A percentile compares a stretch with the other conserved stretches of the same genome.
Evolutionary conservation across 1,140 invertebrate genomes (phyloP).

Genomic region (Zophobas atratus): DNA sequence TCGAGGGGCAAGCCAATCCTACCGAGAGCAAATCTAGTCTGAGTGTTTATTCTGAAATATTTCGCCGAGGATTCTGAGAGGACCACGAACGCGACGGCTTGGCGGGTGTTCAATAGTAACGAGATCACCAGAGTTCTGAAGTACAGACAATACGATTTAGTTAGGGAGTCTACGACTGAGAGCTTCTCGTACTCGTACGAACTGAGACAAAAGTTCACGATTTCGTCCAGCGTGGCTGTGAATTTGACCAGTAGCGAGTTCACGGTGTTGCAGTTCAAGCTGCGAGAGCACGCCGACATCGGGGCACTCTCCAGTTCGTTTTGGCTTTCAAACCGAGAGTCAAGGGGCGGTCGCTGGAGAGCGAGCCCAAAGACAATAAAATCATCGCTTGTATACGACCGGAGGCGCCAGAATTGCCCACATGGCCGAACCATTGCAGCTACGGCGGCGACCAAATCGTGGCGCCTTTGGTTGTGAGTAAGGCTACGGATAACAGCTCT

Average conservation of each 20-base stretch:
- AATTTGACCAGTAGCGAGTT: conserved; percentile 76
- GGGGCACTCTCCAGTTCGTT: conserved; percentile 80
- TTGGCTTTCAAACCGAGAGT: conserved; percentile 74
- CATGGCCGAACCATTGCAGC: conserved; percentile 72
- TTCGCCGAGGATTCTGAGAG: conserved; percentile 42
- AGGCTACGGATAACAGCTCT: conserved; percentile 65
- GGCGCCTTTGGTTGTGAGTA: conserved; percentile 73
- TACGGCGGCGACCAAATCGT: conserved; percentile 69
- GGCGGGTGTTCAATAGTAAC: conserved; percentile 50
- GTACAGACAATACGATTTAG: conserved; percentile 68
- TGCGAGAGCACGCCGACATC: conserved; percentile 79
- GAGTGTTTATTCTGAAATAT: conserved; percentile 38
- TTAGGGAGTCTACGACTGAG: conserved; percentile 77
- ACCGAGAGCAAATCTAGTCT: conserved; percentile 34
- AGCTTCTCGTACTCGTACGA: conserved; percentile 83
- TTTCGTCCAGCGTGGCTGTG: conserved; percentile 70
- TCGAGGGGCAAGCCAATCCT: not conserved
- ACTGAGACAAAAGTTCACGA: conserved; percentile 72
- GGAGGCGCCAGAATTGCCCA: conserved; percentile 71
- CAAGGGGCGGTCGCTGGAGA: conserved; percentile 68
- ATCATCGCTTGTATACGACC: conserved; percentile 75
- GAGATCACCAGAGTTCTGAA: conserved; percentile 52
- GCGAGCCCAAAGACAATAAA: conserved; percentile 67
- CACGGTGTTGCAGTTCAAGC: conserved; percentile 75
- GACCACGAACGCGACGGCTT: conserved; percentile 32